A percentile compares a stretch with the other conserved stretches of the same genome.
These are phyloP conservation scores for Lithobates pipiens DNA, from an alignment of 2,797 vertebrate genomes.

Conservation along the genomic window DNA sequence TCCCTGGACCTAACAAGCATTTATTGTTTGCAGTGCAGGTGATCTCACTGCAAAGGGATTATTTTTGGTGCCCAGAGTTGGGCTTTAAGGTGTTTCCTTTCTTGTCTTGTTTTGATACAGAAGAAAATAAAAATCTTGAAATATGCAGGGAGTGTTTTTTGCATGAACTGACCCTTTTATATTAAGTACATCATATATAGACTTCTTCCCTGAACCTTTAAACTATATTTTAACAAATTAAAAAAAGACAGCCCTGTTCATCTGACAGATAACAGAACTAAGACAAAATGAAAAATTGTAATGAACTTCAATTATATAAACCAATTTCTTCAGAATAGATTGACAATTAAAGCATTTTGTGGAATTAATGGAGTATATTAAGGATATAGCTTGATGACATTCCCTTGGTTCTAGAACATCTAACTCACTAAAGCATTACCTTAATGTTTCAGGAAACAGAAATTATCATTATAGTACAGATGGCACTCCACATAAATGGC, in stretches of 20 bases:
- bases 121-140: too few species aligned
- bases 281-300: not conserved
- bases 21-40: too few species aligned
- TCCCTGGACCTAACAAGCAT: too few species aligned
- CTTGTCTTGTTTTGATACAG: too few species aligned
- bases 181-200: not conserved
- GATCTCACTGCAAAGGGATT: too few species aligned
- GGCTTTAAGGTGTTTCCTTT: too few species aligned
- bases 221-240: not conserved
- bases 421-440: slow-evolving; percentile 24
- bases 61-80: too few species aligned
- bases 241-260: not conserved
- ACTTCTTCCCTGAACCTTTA: not conserved
- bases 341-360: not conserved
- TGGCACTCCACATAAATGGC: slow-evolving; percentile 10
- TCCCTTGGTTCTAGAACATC: not conserved
- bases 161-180: too few species aligned
- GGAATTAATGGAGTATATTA: slow-evolving; percentile 10
- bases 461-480: slow-evolving; percentile 12
- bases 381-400: not conserved
- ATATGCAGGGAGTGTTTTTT: too few species aligned
- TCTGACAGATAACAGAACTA: not conserved
- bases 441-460: slow-evolving; percentile 11
- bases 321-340: slow-evolving; percentile 1
- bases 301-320: slow-evolving; percentile 19